phyloP scores from a whole-genome alignment of 2,888 invertebrate species.

The Mythimna albipuncta region DNA sequence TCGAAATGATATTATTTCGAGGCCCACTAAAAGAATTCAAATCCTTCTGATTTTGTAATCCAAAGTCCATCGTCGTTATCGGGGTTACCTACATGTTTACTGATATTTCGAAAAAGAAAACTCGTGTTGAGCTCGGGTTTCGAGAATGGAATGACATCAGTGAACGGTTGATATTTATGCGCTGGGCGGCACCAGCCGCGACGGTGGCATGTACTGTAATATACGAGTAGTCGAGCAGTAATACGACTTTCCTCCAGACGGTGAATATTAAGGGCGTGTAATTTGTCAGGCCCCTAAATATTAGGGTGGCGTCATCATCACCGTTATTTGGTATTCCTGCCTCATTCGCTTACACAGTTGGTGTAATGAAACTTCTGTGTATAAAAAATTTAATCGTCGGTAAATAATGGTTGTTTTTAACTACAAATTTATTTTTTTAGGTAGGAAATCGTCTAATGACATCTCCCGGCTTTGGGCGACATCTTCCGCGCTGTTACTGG shows the following conservation, averaged over 20 bases:
- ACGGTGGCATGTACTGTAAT: constrained; percentile 54
- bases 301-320: constrained; percentile 71
- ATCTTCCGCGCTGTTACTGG: no score
- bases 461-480: no score
- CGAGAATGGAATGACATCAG: constrained; percentile 50
- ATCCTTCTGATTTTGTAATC: constrained; percentile 62
- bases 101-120: constrained; percentile 46
- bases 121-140: constrained; percentile 19
- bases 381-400: constrained; percentile 76
- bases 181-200: constrained; percentile 33
- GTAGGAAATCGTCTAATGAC: no score
- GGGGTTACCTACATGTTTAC: constrained; percentile 57
- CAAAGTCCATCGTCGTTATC: constrained; percentile 28
- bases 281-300: constrained; percentile 79
- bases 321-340: constrained; percentile 75
- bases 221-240: constrained; percentile 55
- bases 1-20: constrained; percentile 64
- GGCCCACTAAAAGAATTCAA: constrained; percentile 51
- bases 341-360: constrained; percentile 65
- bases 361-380: constrained; percentile 75
- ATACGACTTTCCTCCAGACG: constrained; percentile 59
- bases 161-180: constrained; percentile 55
- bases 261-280: constrained; percentile 75
- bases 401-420: neutral
- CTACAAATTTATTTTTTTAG: no score